A percentile compares a stretch with the other conserved stretches of the same genome.
Evolutionary conservation across 2,113 vertebrate species (phyloP).

Genomic region (Eubucco bourcierii): DNA sequence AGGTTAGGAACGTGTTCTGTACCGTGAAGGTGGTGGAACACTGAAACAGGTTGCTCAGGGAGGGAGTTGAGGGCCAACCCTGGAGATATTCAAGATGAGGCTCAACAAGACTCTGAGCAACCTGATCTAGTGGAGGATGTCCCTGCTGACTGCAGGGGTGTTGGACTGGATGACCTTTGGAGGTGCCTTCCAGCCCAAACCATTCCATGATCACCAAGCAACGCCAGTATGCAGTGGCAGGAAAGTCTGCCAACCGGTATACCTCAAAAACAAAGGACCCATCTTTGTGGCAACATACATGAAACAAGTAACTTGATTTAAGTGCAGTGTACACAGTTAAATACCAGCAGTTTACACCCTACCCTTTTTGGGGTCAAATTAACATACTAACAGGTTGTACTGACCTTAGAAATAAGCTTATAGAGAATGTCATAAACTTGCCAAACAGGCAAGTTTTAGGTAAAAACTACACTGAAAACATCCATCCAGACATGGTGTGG

Average conservation of each 20-base stretch:
- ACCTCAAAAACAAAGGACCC: neutral
- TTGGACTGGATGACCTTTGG: no score
- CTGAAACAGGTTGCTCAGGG: no score
- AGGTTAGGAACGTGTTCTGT: no score
- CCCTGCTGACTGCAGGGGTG: no score
- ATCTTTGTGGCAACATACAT: neutral
- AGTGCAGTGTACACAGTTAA: neutral
- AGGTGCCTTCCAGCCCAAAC: no score
- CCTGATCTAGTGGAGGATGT: no score
- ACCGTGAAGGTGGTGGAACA: no score
- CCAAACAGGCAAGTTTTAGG: neutral
- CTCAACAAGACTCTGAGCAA: no score
- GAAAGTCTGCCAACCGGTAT: neutral
- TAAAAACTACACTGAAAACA: neutral
- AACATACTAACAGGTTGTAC: neutral
- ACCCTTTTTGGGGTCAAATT: neutral
- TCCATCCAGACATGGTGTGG: rapidly evolving
- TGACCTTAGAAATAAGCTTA: neutral
- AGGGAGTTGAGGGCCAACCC: no score
- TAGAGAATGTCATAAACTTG: neutral
- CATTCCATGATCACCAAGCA: neutral
- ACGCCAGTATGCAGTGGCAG: neutral
- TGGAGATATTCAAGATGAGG: no score
- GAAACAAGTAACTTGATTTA: neutral
- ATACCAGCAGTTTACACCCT: neutral